phyloP scores from a whole-genome alignment of 2,797 vertebrate genomes.

The Pseudomugil tenellus region DNA sequence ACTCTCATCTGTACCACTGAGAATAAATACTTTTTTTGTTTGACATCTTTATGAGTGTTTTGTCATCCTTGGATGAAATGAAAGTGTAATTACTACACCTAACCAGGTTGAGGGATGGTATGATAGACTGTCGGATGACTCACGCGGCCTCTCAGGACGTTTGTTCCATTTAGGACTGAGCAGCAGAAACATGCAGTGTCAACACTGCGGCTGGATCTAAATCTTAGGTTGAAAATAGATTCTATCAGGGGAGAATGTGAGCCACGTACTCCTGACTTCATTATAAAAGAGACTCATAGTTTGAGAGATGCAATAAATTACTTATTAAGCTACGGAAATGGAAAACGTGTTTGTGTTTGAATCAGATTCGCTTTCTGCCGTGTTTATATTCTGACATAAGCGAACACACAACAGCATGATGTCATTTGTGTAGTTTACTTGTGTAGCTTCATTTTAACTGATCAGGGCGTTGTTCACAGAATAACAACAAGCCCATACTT shows the following conservation, averaged over 20 bases:
- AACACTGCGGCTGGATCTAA: conserved; percentile 27
- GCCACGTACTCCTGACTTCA: conserved; percentile 6
- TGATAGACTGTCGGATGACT: conserved; percentile 49
- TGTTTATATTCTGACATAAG: neutral
- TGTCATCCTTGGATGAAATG: conserved; percentile 38
- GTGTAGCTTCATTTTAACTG: neutral
- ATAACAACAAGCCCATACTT: neutral
- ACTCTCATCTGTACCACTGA: conserved; percentile 67
- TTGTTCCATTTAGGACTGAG: conserved; percentile 31
- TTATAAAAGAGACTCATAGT: conserved; percentile 1
- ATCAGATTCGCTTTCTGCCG: neutral
- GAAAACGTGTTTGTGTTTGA: neutral
- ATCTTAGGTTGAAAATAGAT: conserved; percentile 42
- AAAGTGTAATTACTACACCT: conserved; percentile 21
- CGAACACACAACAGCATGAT: neutral
- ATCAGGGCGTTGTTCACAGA: neutral
- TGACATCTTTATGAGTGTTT: conserved; percentile 56
- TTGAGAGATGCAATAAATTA: conserved; percentile 8
- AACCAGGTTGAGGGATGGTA: conserved; percentile 7
- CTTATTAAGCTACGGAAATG: neutral
- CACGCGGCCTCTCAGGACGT: conserved; percentile 27
- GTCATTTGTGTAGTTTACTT: neutral
- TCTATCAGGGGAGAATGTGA: conserved; percentile 7
- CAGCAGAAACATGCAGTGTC: conserved; percentile 31
- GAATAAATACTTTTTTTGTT: conserved; percentile 74